Base-by-base conservation (phyloP, 2,888 invertebrate species). In the Trachelus stipa region DNA sequence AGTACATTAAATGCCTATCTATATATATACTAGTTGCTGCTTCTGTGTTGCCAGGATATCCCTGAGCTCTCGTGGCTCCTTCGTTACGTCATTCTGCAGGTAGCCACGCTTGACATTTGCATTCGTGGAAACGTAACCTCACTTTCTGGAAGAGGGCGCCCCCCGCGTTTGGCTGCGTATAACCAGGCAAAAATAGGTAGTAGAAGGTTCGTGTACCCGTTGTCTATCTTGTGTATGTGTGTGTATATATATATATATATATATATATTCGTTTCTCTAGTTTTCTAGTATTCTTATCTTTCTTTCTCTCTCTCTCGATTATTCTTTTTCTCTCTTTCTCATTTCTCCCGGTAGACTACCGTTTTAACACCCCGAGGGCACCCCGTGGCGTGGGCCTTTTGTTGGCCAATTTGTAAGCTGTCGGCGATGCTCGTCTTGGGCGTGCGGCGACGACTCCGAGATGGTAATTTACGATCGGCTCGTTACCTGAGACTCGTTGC, bases 341-440 rank as follows among this genome's bases (percentile, higher is more conserved):
- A 68, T 69, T 31, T 68, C 74, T 35, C 35, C 23, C 9, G 12
- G 71, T 3, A 31, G 71, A 71, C 30, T 71, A 31, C 71, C 71
- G 71, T 74, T 74, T 74, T 77, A 73, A 73, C 79, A 76, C 79
- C 76, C 79, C 76, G 77, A 79, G 80, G 76, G 79, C 79, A 74
- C 77, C 76, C 77, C 75, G 78, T 76, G 73, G 74, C 79, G 79
- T 68, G 56, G 68, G 69, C 78, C 84, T 82, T 85, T 85, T 85
- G 85, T 83, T 81, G 81, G 81, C 81, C 84, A 85, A 85, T 85
- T 85, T 85, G 85, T 84, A 82, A 83, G 82, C 85, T 83, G 85
- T 84, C 84, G 81, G 81, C 75, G 76, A 79, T 81, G 81, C 79
- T 71, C 33, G 34, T 34, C 71, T 33, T 71, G 33, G 71, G 33